Evolutionary conservation across 2,113 vertebrate species (phyloP).

Genomic region (Oxygymnocypris stewartii): DNA sequence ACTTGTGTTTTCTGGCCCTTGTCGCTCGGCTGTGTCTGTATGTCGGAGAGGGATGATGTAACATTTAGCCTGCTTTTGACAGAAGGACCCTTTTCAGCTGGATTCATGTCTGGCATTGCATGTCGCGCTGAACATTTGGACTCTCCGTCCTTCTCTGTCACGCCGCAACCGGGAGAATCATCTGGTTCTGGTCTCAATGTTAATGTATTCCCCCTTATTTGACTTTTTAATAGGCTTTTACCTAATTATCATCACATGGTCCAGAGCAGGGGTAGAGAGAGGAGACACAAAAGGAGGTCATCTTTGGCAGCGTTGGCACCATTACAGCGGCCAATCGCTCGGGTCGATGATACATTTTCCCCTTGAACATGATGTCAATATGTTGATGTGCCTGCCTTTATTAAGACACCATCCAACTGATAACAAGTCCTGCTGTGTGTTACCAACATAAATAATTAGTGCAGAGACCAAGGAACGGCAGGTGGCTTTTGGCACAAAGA

Average conservation of each 20-base stretch:
- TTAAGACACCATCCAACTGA: constrained; percentile 98
- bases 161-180: constrained; percentile 74
- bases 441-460: constrained; percentile 99
- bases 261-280: constrained; percentile 78
- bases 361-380: constrained; percentile 99
- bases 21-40: neutral
- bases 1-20: constrained; percentile 48
- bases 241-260: constrained; percentile 94
- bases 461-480: constrained; percentile 96
- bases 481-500: constrained; percentile 99
- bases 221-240: constrained; percentile 95
- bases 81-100: constrained; percentile 29
- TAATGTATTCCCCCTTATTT: constrained; percentile 93
- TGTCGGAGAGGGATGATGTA: constrained; percentile 7
- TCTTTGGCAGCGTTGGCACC: constrained; percentile 78
- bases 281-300: constrained; percentile 87
- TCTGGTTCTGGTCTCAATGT: constrained; percentile 81
- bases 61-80: constrained; percentile 27
- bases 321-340: constrained; percentile 60
- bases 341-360: constrained; percentile 82
- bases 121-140: constrained; percentile 49
- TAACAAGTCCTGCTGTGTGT: constrained; percentile 99
- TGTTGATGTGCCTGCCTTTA: constrained; percentile 98
- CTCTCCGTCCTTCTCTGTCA: constrained; percentile 84
- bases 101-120: constrained; percentile 26